Percentiles rank a stretch among this genome's conserved stretches.
Conservation (phyloP, 1,140 invertebrate genomes). For the Pygmarrhopalites habei region DNA sequence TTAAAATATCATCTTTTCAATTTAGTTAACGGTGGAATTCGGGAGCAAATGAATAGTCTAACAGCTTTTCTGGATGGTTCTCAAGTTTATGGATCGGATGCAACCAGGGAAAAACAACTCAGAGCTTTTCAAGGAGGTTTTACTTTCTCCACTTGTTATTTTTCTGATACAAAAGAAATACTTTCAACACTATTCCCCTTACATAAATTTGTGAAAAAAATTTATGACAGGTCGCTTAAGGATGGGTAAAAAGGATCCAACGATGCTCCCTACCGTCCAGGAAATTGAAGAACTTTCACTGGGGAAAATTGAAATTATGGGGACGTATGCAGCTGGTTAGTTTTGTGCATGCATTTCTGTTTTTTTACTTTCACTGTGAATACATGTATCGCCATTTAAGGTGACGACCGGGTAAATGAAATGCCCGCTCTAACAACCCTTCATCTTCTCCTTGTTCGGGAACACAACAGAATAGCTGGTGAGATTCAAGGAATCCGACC, state of each 20-base stretch:
- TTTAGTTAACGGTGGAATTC: conserved; percentile 35
- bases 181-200: too few relatives aligned
- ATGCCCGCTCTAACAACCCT: conserved; percentile 81
- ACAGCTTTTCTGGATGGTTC: conserved; percentile 65
- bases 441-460: conserved; percentile 79
- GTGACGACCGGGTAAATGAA: conserved; percentile 65
- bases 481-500: conserved; percentile 62
- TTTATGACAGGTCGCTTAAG: conserved; percentile 12
- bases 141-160: too few relatives aligned
- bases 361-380: conserved; percentile 30
- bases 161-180: too few relatives aligned
- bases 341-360: too few relatives aligned
- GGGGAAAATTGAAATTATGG: conserved; percentile 10
- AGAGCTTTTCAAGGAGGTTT: conserved; percentile 20
- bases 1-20: not conserved
- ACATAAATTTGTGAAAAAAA: too few relatives aligned
- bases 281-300: conserved; percentile 12
- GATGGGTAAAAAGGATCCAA: not conserved
- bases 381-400: conserved; percentile 38
- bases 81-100: conserved; percentile 60
- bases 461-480: conserved; percentile 77
- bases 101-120: conserved; percentile 46
- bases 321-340: conserved; percentile 17
- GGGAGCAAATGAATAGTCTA: conserved; percentile 60
- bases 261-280: conserved; percentile 2